Evolutionary conservation across 2,888 invertebrate genomes (phyloP).

Genomic region (Parnassius glacialis): DNA sequence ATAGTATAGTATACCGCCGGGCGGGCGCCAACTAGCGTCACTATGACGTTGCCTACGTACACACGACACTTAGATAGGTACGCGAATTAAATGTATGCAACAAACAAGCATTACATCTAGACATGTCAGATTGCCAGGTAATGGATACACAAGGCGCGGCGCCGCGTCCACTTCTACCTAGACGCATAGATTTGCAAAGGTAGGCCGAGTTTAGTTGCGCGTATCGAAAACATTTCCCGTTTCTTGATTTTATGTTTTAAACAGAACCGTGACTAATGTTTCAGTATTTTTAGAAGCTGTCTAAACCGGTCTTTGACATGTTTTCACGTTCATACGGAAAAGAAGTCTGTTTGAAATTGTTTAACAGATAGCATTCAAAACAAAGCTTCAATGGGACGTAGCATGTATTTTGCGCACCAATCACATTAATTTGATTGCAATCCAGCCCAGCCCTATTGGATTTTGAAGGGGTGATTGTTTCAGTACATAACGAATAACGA

Average conservation of each 20-base stretch:
- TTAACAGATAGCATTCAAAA: too few relatives aligned
- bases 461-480: too few relatives aligned
- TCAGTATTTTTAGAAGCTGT: too few relatives aligned
- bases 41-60: conserved; percentile 41
- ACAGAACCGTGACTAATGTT: too few relatives aligned
- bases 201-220: neutral
- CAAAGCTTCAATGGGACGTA: too few relatives aligned
- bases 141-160: conserved; percentile 3
- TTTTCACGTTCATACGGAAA: too few relatives aligned
- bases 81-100: conserved; percentile 31
- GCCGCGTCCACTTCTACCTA: conserved; percentile 1
- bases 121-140: conserved; percentile 16
- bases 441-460: too few relatives aligned
- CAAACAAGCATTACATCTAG: conserved; percentile 29
- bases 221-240: neutral
- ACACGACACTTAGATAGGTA: conserved; percentile 36
- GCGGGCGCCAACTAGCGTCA: conserved; percentile 40
- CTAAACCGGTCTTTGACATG: too few relatives aligned
- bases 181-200: neutral
- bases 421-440: too few relatives aligned
- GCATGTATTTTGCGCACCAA: too few relatives aligned
- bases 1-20: conserved; percentile 31
- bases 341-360: too few relatives aligned
- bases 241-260: neutral
- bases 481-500: too few relatives aligned